These are phyloP conservation scores for Leptinotarsa rubiginosa DNA, from an alignment of 2,888 invertebrate genomes.

Conservation along the genomic window DNA sequence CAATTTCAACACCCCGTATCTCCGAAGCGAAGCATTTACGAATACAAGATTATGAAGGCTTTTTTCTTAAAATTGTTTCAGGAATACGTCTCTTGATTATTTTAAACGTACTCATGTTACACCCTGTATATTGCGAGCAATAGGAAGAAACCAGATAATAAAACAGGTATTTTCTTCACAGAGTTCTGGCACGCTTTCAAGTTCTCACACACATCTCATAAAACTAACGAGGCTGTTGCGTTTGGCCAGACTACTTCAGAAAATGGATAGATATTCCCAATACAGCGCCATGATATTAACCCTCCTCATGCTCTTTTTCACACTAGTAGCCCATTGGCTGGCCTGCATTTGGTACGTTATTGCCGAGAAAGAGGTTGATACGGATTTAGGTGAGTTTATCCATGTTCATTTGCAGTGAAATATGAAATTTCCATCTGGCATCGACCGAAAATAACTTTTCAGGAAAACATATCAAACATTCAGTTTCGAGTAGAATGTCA, in stretches of 20 bases:
- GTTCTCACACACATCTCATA: conserved; percentile 87
- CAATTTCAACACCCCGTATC: too few species aligned
- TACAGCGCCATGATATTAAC: conserved; percentile 95
- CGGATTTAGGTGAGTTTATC: conserved; percentile 74
- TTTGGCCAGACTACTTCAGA: conserved; percentile 90
- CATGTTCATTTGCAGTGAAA: background rate
- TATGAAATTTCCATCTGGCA: background rate
- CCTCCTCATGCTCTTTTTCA: conserved; percentile 93
- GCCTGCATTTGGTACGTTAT: conserved; percentile 98
- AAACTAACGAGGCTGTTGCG: conserved; percentile 91
- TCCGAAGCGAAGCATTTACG: too few species aligned
- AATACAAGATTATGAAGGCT: too few species aligned
- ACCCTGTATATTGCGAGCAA: too few species aligned
- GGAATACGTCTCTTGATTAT: too few species aligned
- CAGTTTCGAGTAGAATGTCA: too few species aligned
- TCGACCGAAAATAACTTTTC: too few species aligned
- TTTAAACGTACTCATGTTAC: too few species aligned
- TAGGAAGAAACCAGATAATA: background rate
- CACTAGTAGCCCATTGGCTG: conserved; percentile 94
- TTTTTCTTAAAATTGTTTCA: too few species aligned
- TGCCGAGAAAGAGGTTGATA: conserved; percentile 82
- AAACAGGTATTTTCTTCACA: conserved; percentile 33
- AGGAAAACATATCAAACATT: too few species aligned
- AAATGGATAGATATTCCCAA: conserved; percentile 96
- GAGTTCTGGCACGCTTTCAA: conserved; percentile 46